Base-by-base conservation (phyloP, 2,888 invertebrate species). In the Rhagium mordax region DNA sequence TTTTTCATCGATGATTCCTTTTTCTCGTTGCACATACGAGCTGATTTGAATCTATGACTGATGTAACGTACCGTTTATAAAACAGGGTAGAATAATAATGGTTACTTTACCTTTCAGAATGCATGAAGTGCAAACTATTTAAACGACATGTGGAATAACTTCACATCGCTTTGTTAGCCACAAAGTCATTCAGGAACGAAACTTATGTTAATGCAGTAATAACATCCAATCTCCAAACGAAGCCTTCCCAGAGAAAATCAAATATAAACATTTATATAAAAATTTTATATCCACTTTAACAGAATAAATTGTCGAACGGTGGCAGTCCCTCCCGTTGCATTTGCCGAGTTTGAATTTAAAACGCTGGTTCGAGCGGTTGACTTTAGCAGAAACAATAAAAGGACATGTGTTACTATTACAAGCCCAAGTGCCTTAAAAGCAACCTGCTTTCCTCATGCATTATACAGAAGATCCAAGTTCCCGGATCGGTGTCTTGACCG, bases 381-480 rank as follows among this genome's bases (percentile, higher is more conserved):
- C 64, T 70, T 64, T 18, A 27, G 60, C 61, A 51, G 57, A 33
- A 70, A 70, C 70, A 64, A 70, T 70, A 70, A 70, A 62, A 64
- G 53, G 55, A 70, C 55, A 70, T 49, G 47, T 70, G 70, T 70
- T 70, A 61, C 61, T 70, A 51, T 29, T 70, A 64, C 67, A 57
- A 57, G 64, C 24, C 20, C 48, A 18, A 24, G 53, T 53, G 51
- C 70, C 20, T 53, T 27, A 49, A 64, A 59, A 57, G 33, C 57
- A 51, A 16, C 55, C 62, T 47, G 49, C 53, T 49, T 20, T 24
- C 20, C 64, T 70, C 70, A 70, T 70, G 70, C 70, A 70, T 70
- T 70, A 70, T 70, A 70, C 70, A 70, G 21, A 27, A 70, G 70
- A 64, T 64, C 20, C 70, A 70, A 57, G 57, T 47, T 24, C 53